phyloP scores from a whole-genome alignment of 2,113 vertebrate genomes.

The Ciconia boyciana region DNA sequence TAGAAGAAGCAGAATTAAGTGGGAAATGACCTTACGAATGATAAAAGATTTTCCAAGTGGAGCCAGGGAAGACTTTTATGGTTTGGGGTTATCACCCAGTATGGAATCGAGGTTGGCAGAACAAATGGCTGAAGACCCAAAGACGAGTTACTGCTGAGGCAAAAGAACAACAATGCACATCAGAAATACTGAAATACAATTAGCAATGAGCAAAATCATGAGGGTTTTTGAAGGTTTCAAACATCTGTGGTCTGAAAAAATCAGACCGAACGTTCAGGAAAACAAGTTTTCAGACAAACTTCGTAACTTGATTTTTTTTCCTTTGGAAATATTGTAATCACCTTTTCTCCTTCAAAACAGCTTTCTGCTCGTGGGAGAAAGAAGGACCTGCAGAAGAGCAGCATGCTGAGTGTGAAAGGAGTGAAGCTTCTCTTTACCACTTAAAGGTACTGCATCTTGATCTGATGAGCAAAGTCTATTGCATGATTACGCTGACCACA shows the following conservation, averaged over 20 bases:
- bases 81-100: not conserved
- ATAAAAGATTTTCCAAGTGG: not conserved
- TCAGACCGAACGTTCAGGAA: not conserved
- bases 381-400: not conserved
- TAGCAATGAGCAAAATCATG: not conserved
- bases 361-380: not conserved
- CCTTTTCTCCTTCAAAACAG: not conserved
- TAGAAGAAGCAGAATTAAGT: not conserved
- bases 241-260: not conserved
- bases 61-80: not conserved
- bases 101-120: not conserved
- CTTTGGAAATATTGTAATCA: not conserved
- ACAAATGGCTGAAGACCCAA: not conserved
- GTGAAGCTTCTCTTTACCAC: not conserved
- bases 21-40: not conserved
- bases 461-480: not conserved
- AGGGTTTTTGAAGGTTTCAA: not conserved
- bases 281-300: not conserved
- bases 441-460: not conserved
- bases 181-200: not conserved
- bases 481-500: not conserved
- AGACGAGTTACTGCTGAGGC: not conserved
- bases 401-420: not conserved
- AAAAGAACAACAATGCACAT: not conserved
- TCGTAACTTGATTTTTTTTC: not conserved